A percentile compares a stretch with the other conserved stretches of the same genome.
Conservation (phyloP, 2,888 invertebrate species). For the Fissipunctia ypsillon region DNA sequence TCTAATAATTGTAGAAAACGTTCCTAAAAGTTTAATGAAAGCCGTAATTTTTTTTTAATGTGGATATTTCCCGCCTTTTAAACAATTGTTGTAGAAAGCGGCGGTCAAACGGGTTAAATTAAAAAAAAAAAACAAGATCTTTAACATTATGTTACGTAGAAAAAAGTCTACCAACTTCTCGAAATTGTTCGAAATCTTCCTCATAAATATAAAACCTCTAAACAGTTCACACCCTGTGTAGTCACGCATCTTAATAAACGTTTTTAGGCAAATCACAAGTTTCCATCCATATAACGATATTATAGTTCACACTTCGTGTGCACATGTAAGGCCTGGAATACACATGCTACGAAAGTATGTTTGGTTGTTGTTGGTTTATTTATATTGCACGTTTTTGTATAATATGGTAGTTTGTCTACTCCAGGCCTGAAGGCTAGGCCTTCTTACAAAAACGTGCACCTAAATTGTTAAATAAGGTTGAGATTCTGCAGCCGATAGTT, state of each 20-base stretch:
- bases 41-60: background rate
- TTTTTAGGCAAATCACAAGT: background rate
- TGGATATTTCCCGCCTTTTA: no score
- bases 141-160: slow-evolving; percentile 11
- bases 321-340: slow-evolving; percentile 26
- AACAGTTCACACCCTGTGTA: slow-evolving; percentile 37
- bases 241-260: slow-evolving; percentile 31
- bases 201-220: slow-evolving; percentile 22
- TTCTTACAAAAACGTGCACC: slow-evolving; percentile 21
- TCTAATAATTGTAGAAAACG: background rate
- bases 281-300: background rate
- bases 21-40: background rate
- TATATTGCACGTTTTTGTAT: slow-evolving; percentile 20
- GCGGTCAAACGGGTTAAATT: slow-evolving; percentile 17
- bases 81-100: background rate
- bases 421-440: slow-evolving; percentile 5
- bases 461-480: slow-evolving; percentile 11
- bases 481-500: slow-evolving; percentile 65
- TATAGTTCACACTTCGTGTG: background rate
- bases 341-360: slow-evolving; percentile 28
- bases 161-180: slow-evolving; percentile 6
- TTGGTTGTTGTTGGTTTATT: background rate
- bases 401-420: slow-evolving; percentile 10
- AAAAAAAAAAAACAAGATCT: background rate
- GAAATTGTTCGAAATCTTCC: background rate